Percentiles rank a stretch among this genome's conserved stretches.
Evolutionary conservation across 2,113 vertebrate genomes (phyloP).

Genomic region (Aythya baeri): DNA sequence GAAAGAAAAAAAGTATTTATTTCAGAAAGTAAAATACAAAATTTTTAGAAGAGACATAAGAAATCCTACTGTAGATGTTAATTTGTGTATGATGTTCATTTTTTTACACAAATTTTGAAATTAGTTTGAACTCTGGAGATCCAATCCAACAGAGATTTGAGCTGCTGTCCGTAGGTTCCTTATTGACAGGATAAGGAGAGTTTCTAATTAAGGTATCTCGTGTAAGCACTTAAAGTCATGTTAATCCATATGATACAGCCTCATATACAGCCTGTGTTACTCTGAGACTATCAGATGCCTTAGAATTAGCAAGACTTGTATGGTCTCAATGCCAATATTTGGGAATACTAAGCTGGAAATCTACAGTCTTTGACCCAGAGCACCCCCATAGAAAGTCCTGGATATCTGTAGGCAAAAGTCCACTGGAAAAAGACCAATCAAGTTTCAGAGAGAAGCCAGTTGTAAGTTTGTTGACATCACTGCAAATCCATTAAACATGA

Average conservation of each 20-base stretch:
- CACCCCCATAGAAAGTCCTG: background rate
- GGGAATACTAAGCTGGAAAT: background rate
- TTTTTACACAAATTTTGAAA: background rate
- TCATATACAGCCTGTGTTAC: background rate
- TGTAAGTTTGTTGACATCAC: background rate
- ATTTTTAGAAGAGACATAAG: background rate
- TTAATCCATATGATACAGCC: background rate
- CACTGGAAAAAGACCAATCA: background rate
- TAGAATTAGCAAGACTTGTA: background rate
- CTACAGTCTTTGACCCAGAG: background rate
- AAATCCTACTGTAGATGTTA: background rate
- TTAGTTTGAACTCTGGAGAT: background rate
- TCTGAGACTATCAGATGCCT: background rate
- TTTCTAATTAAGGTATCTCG: background rate
- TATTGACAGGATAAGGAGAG: background rate
- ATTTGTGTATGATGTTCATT: background rate
- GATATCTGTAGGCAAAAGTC: background rate
- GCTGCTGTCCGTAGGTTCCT: background rate
- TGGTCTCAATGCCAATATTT: background rate
- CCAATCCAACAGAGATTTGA: background rate
- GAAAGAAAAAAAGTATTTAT: background rate
- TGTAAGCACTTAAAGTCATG: background rate
- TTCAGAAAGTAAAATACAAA: background rate
- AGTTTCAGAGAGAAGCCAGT: background rate
- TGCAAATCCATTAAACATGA: background rate